Evolutionary conservation across 2,797 vertebrate species (phyloP).

Genomic region (Melanotaenia pygmaea): DNA sequence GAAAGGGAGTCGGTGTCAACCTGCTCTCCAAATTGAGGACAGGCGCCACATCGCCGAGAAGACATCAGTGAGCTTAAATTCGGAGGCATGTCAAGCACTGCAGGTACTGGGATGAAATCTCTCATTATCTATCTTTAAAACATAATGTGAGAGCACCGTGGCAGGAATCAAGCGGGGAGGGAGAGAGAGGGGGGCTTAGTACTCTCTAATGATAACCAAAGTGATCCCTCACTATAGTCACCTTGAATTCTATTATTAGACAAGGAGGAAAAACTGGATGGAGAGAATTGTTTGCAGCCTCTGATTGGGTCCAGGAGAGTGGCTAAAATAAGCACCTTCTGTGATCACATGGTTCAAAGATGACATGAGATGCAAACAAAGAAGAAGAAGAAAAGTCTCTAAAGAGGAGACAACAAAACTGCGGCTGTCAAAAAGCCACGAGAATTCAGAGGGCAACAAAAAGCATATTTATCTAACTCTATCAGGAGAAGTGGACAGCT

Average conservation of each 20-base stretch:
- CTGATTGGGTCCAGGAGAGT: constrained; percentile 30
- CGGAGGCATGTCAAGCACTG: constrained; percentile 78
- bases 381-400: constrained; percentile 29
- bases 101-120: constrained; percentile 76
- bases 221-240: constrained; percentile 56
- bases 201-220: constrained; percentile 58
- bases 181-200: constrained; percentile 11
- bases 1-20: constrained; percentile 79
- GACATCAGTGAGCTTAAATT: constrained; percentile 79
- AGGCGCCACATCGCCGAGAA: constrained; percentile 72
- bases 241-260: constrained; percentile 64
- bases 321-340: constrained; percentile 38
- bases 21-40: constrained; percentile 79
- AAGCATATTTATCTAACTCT: constrained; percentile 68
- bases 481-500: constrained; percentile 67
- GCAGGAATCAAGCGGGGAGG: constrained; percentile 22
- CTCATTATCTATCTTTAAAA: constrained; percentile 83
- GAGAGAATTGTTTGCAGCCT: constrained; percentile 28
- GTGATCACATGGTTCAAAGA: constrained; percentile 51
- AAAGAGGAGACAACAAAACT: constrained; percentile 53
- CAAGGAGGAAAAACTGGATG: constrained; percentile 50
- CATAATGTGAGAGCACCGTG: constrained; percentile 61
- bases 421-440: constrained; percentile 61
- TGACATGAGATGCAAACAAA: constrained; percentile 32
- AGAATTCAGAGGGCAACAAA: constrained; percentile 56